A percentile compares a stretch with the other conserved stretches of the same genome.
Evolutionary conservation across 2,888 invertebrate genomes (phyloP).

Genomic region (Morpho helenor): DNA sequence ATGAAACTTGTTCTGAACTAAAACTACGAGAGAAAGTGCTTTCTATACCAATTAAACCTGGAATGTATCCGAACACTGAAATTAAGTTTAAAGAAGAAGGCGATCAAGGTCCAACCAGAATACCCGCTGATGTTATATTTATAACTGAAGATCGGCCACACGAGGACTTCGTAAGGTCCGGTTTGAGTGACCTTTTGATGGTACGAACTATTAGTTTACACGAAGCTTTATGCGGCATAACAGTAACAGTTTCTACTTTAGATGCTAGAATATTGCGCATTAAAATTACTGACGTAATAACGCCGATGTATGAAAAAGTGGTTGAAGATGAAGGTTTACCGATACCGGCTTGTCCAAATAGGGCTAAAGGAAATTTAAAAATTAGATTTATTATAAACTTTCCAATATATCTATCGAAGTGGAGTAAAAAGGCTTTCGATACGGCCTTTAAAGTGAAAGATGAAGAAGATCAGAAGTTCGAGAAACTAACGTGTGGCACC

Average conservation of each 20-base stretch:
- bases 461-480: slow-evolving; percentile 54
- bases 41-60: slow-evolving; percentile 86
- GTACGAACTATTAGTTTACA: slow-evolving; percentile 79
- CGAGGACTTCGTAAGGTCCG: slow-evolving; percentile 81
- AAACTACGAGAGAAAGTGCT: slow-evolving; percentile 86
- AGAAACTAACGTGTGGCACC: slow-evolving; percentile 55
- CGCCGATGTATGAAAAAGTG: slow-evolving; percentile 83
- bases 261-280: slow-evolving; percentile 84
- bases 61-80: slow-evolving; percentile 85
- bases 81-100: slow-evolving; percentile 88
- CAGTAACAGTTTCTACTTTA: slow-evolving; percentile 82
- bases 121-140: slow-evolving; percentile 88
- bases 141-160: slow-evolving; percentile 86
- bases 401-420: slow-evolving; percentile 65
- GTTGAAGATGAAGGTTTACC: slow-evolving; percentile 88
- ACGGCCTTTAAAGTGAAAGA: slow-evolving; percentile 56
- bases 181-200: slow-evolving; percentile 82
- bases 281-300: slow-evolving; percentile 85
- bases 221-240: slow-evolving; percentile 85
- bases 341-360: slow-evolving; percentile 77
- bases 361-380: slow-evolving; percentile 83
- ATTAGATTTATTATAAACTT: slow-evolving; percentile 80
- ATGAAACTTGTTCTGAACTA: slow-evolving; percentile 80
- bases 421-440: slow-evolving; percentile 60
- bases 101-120: slow-evolving; percentile 86